Conservation (phyloP, 2,113 vertebrate genomes). For the Ardeotis arabs region DNA sequence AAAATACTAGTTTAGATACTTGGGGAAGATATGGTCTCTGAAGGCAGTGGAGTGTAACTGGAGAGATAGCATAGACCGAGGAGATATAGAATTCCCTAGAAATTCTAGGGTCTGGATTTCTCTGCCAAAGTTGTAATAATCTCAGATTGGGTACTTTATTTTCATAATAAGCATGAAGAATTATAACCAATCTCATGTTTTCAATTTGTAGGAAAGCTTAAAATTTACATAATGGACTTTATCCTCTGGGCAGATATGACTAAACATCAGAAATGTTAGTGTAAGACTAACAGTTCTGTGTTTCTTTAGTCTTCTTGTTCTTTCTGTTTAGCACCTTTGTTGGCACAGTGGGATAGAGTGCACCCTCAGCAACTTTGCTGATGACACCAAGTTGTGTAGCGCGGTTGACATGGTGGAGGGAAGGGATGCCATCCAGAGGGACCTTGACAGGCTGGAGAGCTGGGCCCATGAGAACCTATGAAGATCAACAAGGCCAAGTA, state of each 20-base stretch:
- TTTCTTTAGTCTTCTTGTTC: neutral
- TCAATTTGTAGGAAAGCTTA: neutral
- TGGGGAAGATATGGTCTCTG: neutral
- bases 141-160: neutral
- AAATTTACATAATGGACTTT: neutral
- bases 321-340: neutral
- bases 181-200: neutral
- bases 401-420: too few species aligned
- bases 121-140: neutral
- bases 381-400: too few species aligned
- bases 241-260: neutral
- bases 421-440: too few species aligned
- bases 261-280: neutral
- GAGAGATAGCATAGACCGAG: neutral
- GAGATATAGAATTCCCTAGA: neutral
- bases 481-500: too few species aligned
- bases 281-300: neutral
- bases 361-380: too few species aligned
- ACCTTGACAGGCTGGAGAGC: too few species aligned
- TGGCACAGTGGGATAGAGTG: too few species aligned
- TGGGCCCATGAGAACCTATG: too few species aligned
- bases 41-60: neutral
- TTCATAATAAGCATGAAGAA: neutral
- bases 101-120: neutral
- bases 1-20: neutral